A percentile compares a stretch with the other conserved stretches of the same genome.
Conservation (phyloP, 1,140 invertebrate genomes). For the Cecropterus lyciades region DNA sequence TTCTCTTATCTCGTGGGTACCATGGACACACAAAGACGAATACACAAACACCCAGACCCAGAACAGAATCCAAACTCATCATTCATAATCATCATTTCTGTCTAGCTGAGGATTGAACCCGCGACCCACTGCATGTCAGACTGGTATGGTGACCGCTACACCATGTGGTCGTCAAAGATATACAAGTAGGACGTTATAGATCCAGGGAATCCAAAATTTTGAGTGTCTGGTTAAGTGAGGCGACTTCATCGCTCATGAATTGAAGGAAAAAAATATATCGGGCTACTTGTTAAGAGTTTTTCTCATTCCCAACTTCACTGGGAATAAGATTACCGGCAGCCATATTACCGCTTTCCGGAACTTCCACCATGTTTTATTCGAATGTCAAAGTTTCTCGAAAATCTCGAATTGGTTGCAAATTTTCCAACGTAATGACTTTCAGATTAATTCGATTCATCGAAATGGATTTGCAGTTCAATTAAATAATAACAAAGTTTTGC, state of each 20-base stretch:
- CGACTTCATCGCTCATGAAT: neutral
- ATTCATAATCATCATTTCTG: too few relatives aligned
- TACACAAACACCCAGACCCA: too few relatives aligned
- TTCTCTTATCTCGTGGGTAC: too few relatives aligned
- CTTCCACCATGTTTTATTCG: constrained; percentile 28
- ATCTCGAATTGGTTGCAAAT: constrained; percentile 15
- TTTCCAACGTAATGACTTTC: constrained; percentile 31
- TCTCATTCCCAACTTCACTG: neutral
- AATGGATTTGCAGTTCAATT: constrained; percentile 36
- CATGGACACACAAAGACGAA: too few relatives aligned
- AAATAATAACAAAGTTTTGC: constrained; percentile 34
- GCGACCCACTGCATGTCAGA: too few relatives aligned
- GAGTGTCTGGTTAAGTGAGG: neutral
- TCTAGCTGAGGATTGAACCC: too few relatives aligned
- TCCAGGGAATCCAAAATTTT: neutral
- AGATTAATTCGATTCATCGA: constrained; percentile 31
- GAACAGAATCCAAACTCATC: too few relatives aligned
- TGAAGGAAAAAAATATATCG: neutral
- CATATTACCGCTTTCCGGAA: constrained; percentile 10
- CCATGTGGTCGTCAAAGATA: too few relatives aligned
- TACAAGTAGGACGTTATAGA: too few relatives aligned
- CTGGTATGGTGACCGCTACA: too few relatives aligned
- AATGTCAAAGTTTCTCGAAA: constrained; percentile 20
- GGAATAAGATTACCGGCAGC: constrained; percentile 9
- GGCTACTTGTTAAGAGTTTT: neutral